phyloP scores from a whole-genome alignment of 2,888 invertebrate genomes.

The Mythimna loreyi region DNA sequence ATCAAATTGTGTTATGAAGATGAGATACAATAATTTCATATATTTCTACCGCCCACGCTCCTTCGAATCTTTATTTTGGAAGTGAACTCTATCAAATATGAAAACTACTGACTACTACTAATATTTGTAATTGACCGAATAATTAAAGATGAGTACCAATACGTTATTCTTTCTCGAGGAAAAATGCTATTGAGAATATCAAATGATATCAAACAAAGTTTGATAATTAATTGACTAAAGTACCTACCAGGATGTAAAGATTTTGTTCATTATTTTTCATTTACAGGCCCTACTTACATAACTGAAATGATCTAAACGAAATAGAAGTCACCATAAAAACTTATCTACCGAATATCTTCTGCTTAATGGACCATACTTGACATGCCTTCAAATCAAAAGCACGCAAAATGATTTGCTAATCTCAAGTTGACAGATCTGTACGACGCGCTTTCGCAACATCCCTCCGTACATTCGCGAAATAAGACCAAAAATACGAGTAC shows the following conservation, averaged over 20 bases:
- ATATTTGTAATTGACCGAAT: background rate
- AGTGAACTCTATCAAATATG: background rate
- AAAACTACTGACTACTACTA: background rate
- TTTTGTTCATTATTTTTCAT: no score
- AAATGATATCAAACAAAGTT: background rate
- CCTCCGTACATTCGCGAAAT: conserved; percentile 64
- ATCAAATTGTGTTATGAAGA: conserved; percentile 16
- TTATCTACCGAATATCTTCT: conserved; percentile 37
- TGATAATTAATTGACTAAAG: background rate
- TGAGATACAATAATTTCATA: conserved; percentile 9
- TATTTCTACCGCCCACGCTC: conserved; percentile 5
- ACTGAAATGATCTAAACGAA: background rate
- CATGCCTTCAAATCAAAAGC: conserved; percentile 45
- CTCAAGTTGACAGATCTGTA: conserved; percentile 46
- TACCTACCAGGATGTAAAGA: no score
- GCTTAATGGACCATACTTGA: conserved; percentile 42
- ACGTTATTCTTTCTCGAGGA: no score
- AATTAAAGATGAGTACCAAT: background rate
- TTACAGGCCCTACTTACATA: background rate
- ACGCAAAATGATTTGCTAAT: conserved; percentile 56
- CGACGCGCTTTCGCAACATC: conserved; percentile 43
- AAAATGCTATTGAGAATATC: background rate
- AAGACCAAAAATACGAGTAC: conserved; percentile 72
- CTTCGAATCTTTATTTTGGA: background rate
- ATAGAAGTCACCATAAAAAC: conserved; percentile 22